Evolutionary conservation across 2,113 vertebrate species (phyloP), one percentile per base, ranked within the genome.

Genomic region (Ibidorhyncha struthersii): DNA sequence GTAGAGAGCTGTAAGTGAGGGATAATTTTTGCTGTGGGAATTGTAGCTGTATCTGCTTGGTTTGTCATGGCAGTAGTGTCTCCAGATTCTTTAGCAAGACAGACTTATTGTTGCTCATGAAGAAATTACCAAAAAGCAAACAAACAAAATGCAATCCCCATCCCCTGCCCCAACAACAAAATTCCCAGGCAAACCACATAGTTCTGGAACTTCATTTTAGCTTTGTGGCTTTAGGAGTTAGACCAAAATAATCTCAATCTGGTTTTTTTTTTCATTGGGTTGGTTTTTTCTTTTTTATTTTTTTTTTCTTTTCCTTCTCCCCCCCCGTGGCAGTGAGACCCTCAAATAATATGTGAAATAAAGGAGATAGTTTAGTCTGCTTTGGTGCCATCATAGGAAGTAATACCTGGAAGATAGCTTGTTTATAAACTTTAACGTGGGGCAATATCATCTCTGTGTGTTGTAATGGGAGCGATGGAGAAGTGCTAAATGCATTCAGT

Each of bases 201-300:
- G 29, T 70, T 91, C 45, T 90, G 53, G 16, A 93, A 78, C 30
- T 86, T 61, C 10, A 17, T 67, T 90, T 91, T 90, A 45, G 69
- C 30, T 86, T 59, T 59, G 34, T 70, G 59, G 47, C 45, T 90
- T 87, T 50, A 66, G 29, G 40, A 77, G 38, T 76, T 90, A 71
- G 2, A 62, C 32, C n/a, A 85, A 82, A 72, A 26, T 56, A 73
- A 66, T 82, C 23, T 47, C 6, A 26, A 8, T 49, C 8, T 62
- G n/a, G n/a, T n/a, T 27, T 45, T 18, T 25, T 12, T 12, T 52
- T 19, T 34, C 18, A 19, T 45, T 45, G 16, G 45, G 45, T 47
- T 47, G 20, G 45, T 20, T 27, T 7, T 36, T 40, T 22, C 8
- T 26, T 58, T 47, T 40, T 50, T 18, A 13, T 12, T 30, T 34